phyloP scores from a whole-genome alignment of 2,888 invertebrate genomes.

The Alviniconcha strummeri region DNA sequence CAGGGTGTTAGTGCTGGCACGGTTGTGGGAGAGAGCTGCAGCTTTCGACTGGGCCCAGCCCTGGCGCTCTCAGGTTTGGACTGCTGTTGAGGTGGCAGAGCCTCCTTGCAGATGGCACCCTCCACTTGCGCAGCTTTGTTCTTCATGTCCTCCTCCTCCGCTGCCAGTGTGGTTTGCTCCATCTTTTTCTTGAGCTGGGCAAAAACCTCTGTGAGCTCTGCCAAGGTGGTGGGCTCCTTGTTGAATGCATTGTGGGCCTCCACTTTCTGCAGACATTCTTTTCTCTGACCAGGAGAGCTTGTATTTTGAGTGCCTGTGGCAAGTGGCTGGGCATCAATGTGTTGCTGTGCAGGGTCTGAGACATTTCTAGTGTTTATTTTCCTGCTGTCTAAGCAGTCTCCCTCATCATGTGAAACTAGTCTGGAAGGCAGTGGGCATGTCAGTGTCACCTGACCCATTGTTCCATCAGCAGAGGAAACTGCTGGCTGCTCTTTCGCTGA shows the following conservation, averaged over 20 bases:
- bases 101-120: too few relatives aligned
- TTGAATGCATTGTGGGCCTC: conserved; percentile 6
- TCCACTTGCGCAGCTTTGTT: not conserved
- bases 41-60: not conserved
- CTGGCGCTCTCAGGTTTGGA: not conserved
- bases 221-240: conserved; percentile 13
- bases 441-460: not conserved
- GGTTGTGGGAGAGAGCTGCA: not conserved
- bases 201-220: conserved; percentile 10
- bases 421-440: not conserved
- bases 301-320: too few relatives aligned
- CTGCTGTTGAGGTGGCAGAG: not conserved
- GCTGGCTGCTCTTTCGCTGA: not conserved
- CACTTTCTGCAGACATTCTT: not conserved
- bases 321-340: not conserved
- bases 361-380: too few relatives aligned
- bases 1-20: not conserved
- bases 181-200: conserved; percentile 6
- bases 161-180: not conserved
- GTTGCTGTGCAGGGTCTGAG: not conserved
- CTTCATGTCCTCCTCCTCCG: not conserved
- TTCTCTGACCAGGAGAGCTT: not conserved
- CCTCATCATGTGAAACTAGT: not conserved
- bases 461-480: conserved; percentile 2
- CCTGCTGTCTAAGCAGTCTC: too few relatives aligned